Evolutionary conservation across 2,113 vertebrate species (phyloP).

Genomic region (Elaphurus davidianus): DNA sequence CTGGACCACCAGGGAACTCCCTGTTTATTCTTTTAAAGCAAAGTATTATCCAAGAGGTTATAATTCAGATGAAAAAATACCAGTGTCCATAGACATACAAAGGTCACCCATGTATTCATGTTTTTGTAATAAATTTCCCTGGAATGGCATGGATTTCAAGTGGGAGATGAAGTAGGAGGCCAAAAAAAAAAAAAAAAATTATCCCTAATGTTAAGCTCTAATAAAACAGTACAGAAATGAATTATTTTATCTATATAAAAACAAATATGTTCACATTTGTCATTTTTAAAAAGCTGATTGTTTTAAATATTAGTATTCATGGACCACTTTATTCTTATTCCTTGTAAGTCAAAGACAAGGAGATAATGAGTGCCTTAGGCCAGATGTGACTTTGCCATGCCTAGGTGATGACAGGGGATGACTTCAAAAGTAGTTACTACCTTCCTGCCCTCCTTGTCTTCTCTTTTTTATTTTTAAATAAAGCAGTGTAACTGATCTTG

Average conservation of each 20-base stretch:
- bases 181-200: constrained; percentile 29
- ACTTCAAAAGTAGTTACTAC: not conserved
- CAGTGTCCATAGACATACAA: not conserved
- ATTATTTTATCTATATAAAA: not conserved
- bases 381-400: not conserved
- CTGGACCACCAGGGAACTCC: not conserved
- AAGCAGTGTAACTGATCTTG: not conserved
- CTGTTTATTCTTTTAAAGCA: constrained; percentile 3
- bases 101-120: not conserved
- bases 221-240: not conserved
- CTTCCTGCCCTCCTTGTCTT: not conserved
- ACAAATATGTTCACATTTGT: not conserved
- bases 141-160: not conserved
- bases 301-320: constrained; percentile 11
- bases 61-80: not conserved
- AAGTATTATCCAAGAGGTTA: not conserved
- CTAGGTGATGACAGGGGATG: not conserved
- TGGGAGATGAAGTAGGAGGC: not conserved
- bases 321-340: not conserved
- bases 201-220: not conserved
- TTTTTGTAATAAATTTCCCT: not conserved
- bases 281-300: not conserved
- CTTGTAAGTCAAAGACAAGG: not conserved
- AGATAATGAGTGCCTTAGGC: not conserved
- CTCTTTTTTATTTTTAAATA: not conserved